These are phyloP conservation scores for Drosophila fulvimacula DNA, from an alignment of 2,888 invertebrate species.

Conservation along the genomic window DNA sequence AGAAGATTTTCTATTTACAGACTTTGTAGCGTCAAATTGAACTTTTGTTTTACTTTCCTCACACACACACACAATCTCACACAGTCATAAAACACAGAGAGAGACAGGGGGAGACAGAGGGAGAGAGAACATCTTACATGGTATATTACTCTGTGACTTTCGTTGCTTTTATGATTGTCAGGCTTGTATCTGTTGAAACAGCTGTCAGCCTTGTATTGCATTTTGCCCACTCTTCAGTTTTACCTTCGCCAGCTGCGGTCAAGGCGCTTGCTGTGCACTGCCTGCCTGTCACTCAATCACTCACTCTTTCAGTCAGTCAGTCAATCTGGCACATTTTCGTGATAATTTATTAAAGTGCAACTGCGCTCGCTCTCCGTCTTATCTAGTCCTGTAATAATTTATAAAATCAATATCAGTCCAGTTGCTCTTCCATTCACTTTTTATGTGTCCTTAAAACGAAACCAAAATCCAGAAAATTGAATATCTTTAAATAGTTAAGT, in stretches of 20 bases:
- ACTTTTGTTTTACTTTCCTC: constrained; percentile 63
- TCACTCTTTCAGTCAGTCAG: constrained; percentile 7
- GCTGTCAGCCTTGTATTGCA: constrained; percentile 70
- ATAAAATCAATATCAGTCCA: not conserved
- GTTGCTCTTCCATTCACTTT: not conserved
- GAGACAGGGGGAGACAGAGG: constrained; percentile 7
- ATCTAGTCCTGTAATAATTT: constrained; percentile 6
- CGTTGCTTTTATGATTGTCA: constrained; percentile 46
- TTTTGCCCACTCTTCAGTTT: constrained; percentile 27
- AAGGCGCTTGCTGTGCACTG: constrained; percentile 34
- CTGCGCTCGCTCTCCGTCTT: constrained; percentile 8
- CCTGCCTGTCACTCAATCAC: constrained; percentile 18
- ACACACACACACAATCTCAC: constrained; percentile 18
- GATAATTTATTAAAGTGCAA: constrained; percentile 42
- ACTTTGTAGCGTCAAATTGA: constrained; percentile 79
- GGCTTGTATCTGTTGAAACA: constrained; percentile 60
- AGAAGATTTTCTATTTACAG: constrained; percentile 69
- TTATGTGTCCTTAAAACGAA: not conserved
- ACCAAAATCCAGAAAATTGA: too few species aligned
- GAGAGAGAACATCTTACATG: constrained; percentile 6
- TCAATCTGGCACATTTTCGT: constrained; percentile 31
- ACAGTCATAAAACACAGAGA: constrained; percentile 14
- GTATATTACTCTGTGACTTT: constrained; percentile 61
- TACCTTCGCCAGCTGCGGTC: constrained; percentile 26
- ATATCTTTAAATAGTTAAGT: too few species aligned